Percentiles rank a stretch among this genome's conserved stretches.
Evolutionary conservation across 2,113 vertebrate genomes (phyloP).

Genomic region (Smithornis capensis): DNA sequence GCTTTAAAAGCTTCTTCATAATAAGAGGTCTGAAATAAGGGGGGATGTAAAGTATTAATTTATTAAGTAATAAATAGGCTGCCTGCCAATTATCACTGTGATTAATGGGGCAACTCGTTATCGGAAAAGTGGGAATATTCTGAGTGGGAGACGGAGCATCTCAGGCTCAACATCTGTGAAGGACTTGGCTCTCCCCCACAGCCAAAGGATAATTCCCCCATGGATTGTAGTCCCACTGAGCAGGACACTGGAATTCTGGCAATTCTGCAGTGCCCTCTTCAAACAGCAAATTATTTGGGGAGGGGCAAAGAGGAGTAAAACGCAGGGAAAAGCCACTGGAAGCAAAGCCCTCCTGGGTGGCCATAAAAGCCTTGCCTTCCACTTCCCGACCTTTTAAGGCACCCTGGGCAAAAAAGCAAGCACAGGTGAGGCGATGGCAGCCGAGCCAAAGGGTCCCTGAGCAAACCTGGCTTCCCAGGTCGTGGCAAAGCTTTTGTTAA

Average conservation of each 20-base stretch:
- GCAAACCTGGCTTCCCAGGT: constrained; percentile 37
- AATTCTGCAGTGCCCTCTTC: neutral
- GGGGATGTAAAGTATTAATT: neutral
- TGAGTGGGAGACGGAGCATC: neutral
- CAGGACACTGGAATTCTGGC: neutral
- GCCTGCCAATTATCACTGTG: neutral
- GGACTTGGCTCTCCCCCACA: neutral
- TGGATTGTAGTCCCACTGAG: rapidly evolving
- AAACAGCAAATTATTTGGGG: neutral
- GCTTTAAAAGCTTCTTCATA: neutral
- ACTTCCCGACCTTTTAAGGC: constrained; percentile 37
- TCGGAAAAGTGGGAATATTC: neutral
- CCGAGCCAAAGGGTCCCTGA: constrained; percentile 59
- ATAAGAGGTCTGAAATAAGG: neutral
- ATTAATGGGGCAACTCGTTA: neutral
- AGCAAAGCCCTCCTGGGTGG: neutral
- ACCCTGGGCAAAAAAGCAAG: constrained; percentile 8
- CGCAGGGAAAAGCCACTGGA: neutral
- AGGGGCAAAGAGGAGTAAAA: neutral
- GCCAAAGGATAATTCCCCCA: neutral
- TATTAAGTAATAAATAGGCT: neutral
- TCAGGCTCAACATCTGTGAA: neutral
- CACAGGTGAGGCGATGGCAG: neutral
- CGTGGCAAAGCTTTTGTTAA: neutral
- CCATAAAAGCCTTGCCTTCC: neutral